Evolutionary conservation across 2,888 invertebrate genomes (phyloP).

Genomic region (Harpagoxenus sublaevis): DNA sequence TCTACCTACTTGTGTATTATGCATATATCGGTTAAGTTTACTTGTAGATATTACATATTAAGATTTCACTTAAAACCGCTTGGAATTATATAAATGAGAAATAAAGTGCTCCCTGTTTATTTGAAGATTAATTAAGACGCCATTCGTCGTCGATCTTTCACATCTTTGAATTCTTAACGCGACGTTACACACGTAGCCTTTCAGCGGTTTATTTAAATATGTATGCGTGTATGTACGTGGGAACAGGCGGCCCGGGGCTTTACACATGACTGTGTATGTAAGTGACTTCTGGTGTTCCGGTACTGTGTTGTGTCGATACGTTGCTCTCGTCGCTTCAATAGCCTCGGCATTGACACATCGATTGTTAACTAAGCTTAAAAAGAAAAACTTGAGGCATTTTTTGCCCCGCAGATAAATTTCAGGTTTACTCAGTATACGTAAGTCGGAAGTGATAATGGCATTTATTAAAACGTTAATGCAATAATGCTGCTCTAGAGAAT

Average conservation of each 20-base stretch:
- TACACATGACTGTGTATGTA: not conserved
- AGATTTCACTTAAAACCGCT: not conserved
- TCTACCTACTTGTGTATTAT: too few relatives aligned
- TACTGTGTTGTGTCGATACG: not conserved
- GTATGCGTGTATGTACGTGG: not conserved
- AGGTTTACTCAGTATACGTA: not conserved
- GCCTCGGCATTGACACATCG: constrained; percentile 30
- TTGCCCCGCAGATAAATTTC: not conserved
- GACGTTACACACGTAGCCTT: not conserved
- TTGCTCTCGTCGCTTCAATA: constrained; percentile 15
- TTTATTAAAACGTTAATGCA: not conserved
- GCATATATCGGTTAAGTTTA: too few relatives aligned
- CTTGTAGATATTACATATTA: too few relatives aligned
- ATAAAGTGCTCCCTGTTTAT: not conserved
- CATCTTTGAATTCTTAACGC: not conserved
- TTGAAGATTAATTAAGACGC: not conserved
- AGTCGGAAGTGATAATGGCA: not conserved
- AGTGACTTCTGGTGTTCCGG: constrained; percentile 26
- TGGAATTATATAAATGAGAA: not conserved
- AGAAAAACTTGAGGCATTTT: not conserved
- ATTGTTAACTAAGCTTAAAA: constrained; percentile 15
- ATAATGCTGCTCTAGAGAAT: not conserved
- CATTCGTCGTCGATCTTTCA: not conserved
- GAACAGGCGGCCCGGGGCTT: not conserved
- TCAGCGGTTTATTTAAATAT: not conserved